Conservation (phyloP, 2,888 invertebrate species). For the Acleris laterana region DNA sequence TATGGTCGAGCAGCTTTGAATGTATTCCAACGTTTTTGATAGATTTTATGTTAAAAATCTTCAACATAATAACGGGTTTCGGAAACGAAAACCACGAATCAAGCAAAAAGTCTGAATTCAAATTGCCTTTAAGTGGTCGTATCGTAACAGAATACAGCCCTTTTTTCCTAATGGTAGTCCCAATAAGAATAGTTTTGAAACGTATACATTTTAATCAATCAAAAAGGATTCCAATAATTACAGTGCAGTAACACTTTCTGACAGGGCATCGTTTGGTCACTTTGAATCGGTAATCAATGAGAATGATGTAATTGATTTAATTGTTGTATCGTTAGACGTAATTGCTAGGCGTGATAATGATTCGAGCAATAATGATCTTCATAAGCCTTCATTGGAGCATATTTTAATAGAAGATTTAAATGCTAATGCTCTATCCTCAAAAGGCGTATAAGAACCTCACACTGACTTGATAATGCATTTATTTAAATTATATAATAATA, state of each 20-base stretch:
- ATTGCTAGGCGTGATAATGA: slow-evolving; percentile 35
- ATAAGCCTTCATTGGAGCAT: slow-evolving; percentile 30
- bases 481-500: too few relatives aligned
- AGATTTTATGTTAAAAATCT: slow-evolving; percentile 26
- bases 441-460: too few relatives aligned
- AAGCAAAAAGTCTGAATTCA: slow-evolving; percentile 29
- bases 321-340: slow-evolving; percentile 40
- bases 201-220: slow-evolving; percentile 36
- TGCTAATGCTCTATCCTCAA: too few relatives aligned
- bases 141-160: slow-evolving; percentile 14
- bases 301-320: slow-evolving; percentile 50
- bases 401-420: too few relatives aligned
- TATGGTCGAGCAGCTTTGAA: slow-evolving; percentile 19
- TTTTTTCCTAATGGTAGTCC: slow-evolving; percentile 21
- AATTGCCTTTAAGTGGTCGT: slow-evolving; percentile 33
- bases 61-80: slow-evolving; percentile 31
- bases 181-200: slow-evolving; percentile 23
- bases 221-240: slow-evolving; percentile 36
- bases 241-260: slow-evolving; percentile 40
- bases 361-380: slow-evolving; percentile 24
- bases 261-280: slow-evolving; percentile 57
- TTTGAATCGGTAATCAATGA: slow-evolving; percentile 46
- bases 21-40: slow-evolving; percentile 22
- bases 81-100: slow-evolving; percentile 16
- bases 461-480: background rate